Conservation (phyloP, 2,888 invertebrate genomes). For the Drosophila atroscutellata region DNA sequence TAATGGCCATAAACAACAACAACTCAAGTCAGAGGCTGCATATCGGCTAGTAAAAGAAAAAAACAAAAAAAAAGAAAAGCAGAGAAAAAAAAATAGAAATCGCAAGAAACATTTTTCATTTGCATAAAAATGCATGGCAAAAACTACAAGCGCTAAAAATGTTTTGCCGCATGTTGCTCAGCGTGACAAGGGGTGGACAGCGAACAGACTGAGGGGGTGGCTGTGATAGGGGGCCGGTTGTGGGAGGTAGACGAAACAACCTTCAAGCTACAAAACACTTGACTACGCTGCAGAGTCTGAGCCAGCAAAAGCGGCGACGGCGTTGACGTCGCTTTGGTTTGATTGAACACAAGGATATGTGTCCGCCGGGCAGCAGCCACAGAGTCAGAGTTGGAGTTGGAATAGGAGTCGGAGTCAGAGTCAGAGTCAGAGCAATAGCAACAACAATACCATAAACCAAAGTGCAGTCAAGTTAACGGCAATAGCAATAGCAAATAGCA, state of each 20-base stretch:
- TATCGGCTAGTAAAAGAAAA: conserved; percentile 24
- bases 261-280: conserved; percentile 79
- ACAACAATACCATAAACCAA: conserved; percentile 56
- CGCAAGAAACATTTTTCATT: conserved; percentile 80
- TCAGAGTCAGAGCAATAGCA: conserved; percentile 34
- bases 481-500: conserved; percentile 27
- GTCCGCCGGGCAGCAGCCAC: conserved; percentile 51
- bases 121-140: conserved; percentile 79
- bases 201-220: not conserved
- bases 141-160: conserved; percentile 78
- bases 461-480: conserved; percentile 59
- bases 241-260: conserved; percentile 75
- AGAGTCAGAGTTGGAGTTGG: not conserved
- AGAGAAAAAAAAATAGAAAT: conserved; percentile 63
- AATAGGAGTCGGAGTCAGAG: conserved; percentile 8
- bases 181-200: conserved; percentile 38
- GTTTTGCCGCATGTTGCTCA: conserved; percentile 74
- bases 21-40: conserved; percentile 50
- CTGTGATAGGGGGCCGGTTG: conserved; percentile 36
- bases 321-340: conserved; percentile 66
- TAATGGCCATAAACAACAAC: conserved; percentile 63
- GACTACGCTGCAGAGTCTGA: conserved; percentile 46
- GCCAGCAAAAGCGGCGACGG: conserved; percentile 16
- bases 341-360: conserved; percentile 72
- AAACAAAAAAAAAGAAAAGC: conserved; percentile 30